Evolutionary conservation across 2,797 vertebrate species (phyloP), one percentile per base, ranked within the genome.

Genomic region (Eremophila alpestris): DNA sequence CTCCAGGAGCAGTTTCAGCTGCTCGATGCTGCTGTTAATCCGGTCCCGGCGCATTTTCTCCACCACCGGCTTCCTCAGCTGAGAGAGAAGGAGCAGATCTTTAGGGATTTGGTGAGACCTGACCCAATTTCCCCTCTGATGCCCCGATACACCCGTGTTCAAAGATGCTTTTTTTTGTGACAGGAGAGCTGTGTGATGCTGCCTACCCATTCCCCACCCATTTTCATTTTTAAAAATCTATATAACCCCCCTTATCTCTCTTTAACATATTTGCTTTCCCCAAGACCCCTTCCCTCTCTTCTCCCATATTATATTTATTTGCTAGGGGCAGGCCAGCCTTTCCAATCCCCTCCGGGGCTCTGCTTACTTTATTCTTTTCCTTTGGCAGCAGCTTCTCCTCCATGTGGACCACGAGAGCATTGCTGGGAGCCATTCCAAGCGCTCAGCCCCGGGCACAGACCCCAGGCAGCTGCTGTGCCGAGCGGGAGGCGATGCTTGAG

Each of bases 21-120:
- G 98, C 83, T 98, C 97, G 6, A 98, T 97, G 96, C 16, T 98
- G 97, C 70, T 97, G 94, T 98, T 98, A 73, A 97, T 97, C 23
- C 97, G 91, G 27, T 94, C 89, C 13, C 93, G 76, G 49, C 97
- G 96, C 94, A 98, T 97, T 77, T 98, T 99, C 96, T 98, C 98
- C 96, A 98, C 98, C 96, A 98, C 96, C 9, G 98, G 98, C 90
- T 99, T 99, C 95, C 98, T 98, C 92, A 98, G 94, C 98, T 99
- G 98, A 26, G 96, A 34, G 87, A 87, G 80, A n/a, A 43, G 3
- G 59, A 78, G 55, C 67, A 80, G 62, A 24, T 22, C 2, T 0
- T 77, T 26, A 62, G 32, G 68, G 54, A 23, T 78, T 69, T 49
- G 27, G 49, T 49, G 67, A 64, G 46, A 36, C n/a, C 78, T 63